These are phyloP conservation scores for Cherax destructor DNA, from an alignment of 1,140 invertebrate genomes.

Conservation along the genomic window DNA sequence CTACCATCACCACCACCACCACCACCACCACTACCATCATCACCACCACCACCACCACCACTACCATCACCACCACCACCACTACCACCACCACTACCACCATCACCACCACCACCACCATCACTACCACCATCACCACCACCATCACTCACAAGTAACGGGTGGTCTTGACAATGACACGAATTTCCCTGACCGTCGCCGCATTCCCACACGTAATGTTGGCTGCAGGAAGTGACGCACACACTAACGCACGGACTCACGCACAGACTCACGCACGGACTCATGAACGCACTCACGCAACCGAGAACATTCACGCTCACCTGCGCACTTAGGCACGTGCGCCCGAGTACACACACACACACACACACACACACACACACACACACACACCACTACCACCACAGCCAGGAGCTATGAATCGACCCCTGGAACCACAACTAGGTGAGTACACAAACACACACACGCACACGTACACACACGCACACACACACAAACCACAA, in stretches of 20 bases:
- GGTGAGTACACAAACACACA: too few species aligned
- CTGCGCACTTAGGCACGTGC: too few species aligned
- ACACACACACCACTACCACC: too few species aligned
- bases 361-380: too few species aligned
- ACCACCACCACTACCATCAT: not conserved
- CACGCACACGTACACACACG: too few species aligned
- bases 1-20: not conserved
- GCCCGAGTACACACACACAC: too few species aligned
- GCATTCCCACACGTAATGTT: too few species aligned
- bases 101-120: not conserved
- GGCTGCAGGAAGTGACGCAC: not conserved
- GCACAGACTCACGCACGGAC: conserved; percentile 3
- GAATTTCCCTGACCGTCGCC: not conserved
- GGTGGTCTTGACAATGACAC: not conserved
- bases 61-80: not conserved
- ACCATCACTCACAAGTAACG: not conserved
- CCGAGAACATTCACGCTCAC: too few species aligned
- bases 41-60: not conserved
- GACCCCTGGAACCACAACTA: too few species aligned
- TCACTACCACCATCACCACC: not conserved
- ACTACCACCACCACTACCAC: not conserved
- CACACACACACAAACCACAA: too few species aligned
- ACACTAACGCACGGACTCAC: conserved; percentile 1
- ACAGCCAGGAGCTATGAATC: too few species aligned
- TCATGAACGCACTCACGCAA: too few species aligned